phyloP scores from a whole-genome alignment of 2,113 vertebrate species.

The Tor tambroides region DNA sequence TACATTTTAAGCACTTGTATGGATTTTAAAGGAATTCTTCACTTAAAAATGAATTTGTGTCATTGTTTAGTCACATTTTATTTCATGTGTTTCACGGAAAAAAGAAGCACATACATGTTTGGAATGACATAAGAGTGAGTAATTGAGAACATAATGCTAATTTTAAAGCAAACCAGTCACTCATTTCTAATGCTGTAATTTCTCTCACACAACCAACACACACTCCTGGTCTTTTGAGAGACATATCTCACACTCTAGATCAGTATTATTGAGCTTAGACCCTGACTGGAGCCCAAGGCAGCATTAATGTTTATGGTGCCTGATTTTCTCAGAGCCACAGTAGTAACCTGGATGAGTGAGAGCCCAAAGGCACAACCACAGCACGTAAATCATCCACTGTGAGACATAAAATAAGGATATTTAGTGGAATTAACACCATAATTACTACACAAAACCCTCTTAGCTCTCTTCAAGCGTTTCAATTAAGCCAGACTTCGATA shows the following conservation, averaged over 20 bases:
- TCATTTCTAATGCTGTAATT: neutral
- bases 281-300: slow-evolving; percentile 66
- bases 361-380: slow-evolving; percentile 19
- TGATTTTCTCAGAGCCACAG: slow-evolving; percentile 69
- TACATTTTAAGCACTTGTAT: neutral
- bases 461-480: neutral
- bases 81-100: neutral
- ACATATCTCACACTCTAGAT: slow-evolving; percentile 57
- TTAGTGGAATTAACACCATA: neutral
- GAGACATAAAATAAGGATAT: neutral
- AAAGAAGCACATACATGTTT: neutral
- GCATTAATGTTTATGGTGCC: slow-evolving; percentile 80
- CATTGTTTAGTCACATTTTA: neutral
- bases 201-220: neutral
- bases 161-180: neutral
- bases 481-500: neutral
- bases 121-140: neutral
- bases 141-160: neutral
- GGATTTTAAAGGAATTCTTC: neutral
- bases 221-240: slow-evolving; percentile 72
- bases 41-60: neutral
- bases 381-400: neutral
- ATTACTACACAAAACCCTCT: neutral
- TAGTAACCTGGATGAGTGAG: slow-evolving; percentile 75
- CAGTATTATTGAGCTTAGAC: slow-evolving; percentile 62